phyloP scores from a whole-genome alignment of 2,888 invertebrate species.

The Apantesis nais region DNA sequence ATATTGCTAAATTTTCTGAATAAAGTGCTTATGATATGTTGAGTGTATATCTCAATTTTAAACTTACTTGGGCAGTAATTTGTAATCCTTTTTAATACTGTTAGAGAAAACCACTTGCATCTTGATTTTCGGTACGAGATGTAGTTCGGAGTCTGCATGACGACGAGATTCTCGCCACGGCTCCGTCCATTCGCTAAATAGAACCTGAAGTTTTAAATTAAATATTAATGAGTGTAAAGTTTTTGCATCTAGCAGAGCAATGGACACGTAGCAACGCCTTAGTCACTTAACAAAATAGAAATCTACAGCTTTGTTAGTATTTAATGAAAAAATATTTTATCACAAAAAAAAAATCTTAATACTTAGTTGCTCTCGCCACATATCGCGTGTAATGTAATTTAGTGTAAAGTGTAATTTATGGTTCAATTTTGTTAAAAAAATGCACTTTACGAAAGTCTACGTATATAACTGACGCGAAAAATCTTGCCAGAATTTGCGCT shows the following conservation, averaged over 20 bases:
- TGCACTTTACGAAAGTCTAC: no score
- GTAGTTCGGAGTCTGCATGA: slow-evolving; percentile 90
- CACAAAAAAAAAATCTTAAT: no score
- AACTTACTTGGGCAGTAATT: slow-evolving; percentile 87
- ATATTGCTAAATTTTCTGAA: background rate
- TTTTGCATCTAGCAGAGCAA: background rate
- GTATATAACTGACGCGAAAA: no score
- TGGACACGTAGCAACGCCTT: background rate
- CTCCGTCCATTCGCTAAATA: slow-evolving; percentile 87
- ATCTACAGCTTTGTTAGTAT: background rate
- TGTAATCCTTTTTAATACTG: slow-evolving; percentile 90
- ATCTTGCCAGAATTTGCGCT: no score
- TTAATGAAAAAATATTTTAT: no score
- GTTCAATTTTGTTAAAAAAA: no score
- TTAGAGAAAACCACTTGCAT: slow-evolving; percentile 89
- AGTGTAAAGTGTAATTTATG: no score
- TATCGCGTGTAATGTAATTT: no score
- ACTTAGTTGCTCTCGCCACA: no score
- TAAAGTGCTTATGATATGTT: no score
- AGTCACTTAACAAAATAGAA: background rate
- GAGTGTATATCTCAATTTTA: no score
- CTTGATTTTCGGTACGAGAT: slow-evolving; percentile 89
- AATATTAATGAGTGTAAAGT: background rate
- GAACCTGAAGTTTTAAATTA: slow-evolving; percentile 58
- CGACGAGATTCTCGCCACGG: slow-evolving; percentile 91